Base-by-base conservation (phyloP, 2,113 vertebrate genomes). In the Tylochromis polylepis region DNA sequence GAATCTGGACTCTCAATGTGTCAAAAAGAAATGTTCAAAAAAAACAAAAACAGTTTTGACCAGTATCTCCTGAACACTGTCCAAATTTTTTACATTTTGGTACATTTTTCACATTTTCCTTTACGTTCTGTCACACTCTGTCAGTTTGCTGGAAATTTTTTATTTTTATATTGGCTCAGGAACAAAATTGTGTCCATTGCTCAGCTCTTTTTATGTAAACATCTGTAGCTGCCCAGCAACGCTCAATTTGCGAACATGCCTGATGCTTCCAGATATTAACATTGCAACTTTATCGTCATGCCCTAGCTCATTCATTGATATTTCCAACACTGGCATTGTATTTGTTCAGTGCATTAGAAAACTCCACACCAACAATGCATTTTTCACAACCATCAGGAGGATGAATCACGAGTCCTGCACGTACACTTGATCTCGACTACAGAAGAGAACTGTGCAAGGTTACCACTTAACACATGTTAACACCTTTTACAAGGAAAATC, bases 401-500 rank as follows among this genome's bases (percentile, higher is more conserved):
- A 51, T 27, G 24, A 75, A 11, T 75, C 43, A 49, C 6, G 9
- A 75, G 43, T 75, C 43, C 4, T 31, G 10, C 24, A 51, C 6
- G 10, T 31, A 8, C 43, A 77, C 43, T 77, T 77, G 43, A 51
- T 51, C 4, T 5, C 4, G 24, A 51, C 27, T 51, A 20, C 43
- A 77, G 49, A 77, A 31, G 27, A 29, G 24, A 75, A 49, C 41
- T 46, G 18, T 75, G 6, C 11, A 51, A 51, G 10, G 70, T 77
- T 75, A 75, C 46, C 43, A 31, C 43, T 81, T 29, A 59, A 46
- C 43, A 83, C n/a, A 29, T 83, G 87, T 82, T 92, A 87, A 90
- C 84, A 83, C 55, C 81, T 90, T 77, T 90, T 84, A 79, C 87
- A 82, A 79, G 56, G 56, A 85, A 89, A 81, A 83, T 88, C 86